phyloP scores from a whole-genome alignment of 2,113 vertebrate genomes.

The Mobula hypostoma region DNA sequence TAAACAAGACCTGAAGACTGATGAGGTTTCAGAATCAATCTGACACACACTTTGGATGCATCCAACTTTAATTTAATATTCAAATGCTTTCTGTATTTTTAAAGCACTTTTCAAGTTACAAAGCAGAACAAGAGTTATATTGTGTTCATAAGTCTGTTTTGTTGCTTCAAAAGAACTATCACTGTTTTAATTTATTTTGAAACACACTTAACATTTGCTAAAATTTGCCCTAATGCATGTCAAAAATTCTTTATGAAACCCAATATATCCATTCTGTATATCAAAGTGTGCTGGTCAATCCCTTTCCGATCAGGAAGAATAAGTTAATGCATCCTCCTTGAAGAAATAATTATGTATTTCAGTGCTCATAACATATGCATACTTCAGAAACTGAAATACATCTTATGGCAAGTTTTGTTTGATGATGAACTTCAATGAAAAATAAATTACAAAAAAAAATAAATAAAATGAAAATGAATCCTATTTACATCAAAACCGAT shows the following conservation, averaged over 20 bases:
- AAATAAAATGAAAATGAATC: background rate
- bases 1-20: background rate
- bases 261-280: too few relatives aligned
- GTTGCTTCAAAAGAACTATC: background rate
- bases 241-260: background rate
- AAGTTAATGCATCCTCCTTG: background rate
- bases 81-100: too few relatives aligned
- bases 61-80: background rate
- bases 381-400: too few relatives aligned
- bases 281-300: background rate
- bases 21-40: background rate
- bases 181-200: background rate
- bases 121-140: background rate
- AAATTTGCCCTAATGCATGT: background rate
- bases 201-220: background rate
- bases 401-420: too few relatives aligned
- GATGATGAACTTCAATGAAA: too few relatives aligned
- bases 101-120: background rate
- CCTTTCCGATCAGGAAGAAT: background rate
- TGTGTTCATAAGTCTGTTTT: background rate
- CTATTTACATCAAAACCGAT: background rate
- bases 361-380: background rate
- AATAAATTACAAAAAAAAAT: too few relatives aligned
- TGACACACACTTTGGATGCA: background rate
- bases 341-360: background rate